Base-by-base conservation (phyloP, 2,797 vertebrate genomes). In the Acanthiza pusilla region DNA sequence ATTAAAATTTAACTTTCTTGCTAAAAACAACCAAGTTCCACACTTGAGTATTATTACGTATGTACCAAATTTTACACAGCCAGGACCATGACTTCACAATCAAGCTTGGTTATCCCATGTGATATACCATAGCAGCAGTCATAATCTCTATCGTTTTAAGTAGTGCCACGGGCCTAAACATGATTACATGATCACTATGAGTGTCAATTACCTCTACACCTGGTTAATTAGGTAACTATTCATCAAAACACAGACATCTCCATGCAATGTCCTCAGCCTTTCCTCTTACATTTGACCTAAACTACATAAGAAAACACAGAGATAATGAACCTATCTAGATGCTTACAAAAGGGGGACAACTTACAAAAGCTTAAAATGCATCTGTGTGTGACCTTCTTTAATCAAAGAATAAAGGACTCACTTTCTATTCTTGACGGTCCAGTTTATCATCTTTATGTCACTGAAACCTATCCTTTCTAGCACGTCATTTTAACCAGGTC, bases 271-370 rank as follows among this genome's bases (percentile, higher is more conserved):
- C 11, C 47, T 55, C 45, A 53, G 4, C 42, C 27, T 8, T 65
- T 38, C 16, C 40, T 47, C 34, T 20, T 12, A n/a, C 0, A 0
- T n/a, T 32, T n/a, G 11, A 23, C 29, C 25, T 29, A 53, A 19
- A 11, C 14, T 34, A 19, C 0, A 1, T 3, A 22, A 71, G 9
- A 16, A 7, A 47, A 22, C 10, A 61, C 8, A 13, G 15, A 16
- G 27, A 16, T 10, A 83, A 60, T 3, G 10, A 47, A 29, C 6
- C 12, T 6, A 30, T 3, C 29, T 11, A 9, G 23, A 13, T 20
- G 18, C 13, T 61, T 25, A 76, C 30, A 40, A 45, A 75, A 85
- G 36, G 1, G 7, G 21, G 19, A 21, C 29, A 61, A 61, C 8
- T 57, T 34, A 32, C 5, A 63, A 38, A 47, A 85, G 17, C 38